Base-by-base conservation (phyloP, 2,113 vertebrate species). In the Istiophorus platypterus region DNA sequence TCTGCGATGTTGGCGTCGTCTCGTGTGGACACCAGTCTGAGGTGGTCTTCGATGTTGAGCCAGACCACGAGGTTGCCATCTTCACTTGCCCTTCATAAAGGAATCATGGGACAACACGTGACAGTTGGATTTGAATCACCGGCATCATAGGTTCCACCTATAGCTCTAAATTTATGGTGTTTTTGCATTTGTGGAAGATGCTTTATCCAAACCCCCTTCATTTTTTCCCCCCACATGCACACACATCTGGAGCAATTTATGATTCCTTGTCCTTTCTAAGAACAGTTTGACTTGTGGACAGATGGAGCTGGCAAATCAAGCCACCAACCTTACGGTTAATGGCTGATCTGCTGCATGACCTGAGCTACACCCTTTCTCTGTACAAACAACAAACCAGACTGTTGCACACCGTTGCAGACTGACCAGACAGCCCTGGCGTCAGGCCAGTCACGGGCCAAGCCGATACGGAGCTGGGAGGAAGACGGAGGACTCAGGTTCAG, bases 361-460 rank as follows among this genome's bases (percentile, higher is more conserved):
- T 57, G 24, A 78, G n/a, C 6, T 34, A 26, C 9, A 34, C 24
- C 17, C 17, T 10, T 34, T 14, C 0, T 65, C 14, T 58, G 29
- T 18, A 1, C 37, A 69, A 13, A 26, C 5, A n/a, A 29, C 11
- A 69, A 79, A 56, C 39, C 27, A 41, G 13, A 75, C 20, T 31
- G 45, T 26, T 26, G n/a, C 27, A 41, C 10, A 75, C 20, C n/a
- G 45, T 26, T 26, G n/a, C 12, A 18, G n/a, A 91, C 87, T 88
- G 62, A 95, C 95, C 95, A 95, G 31, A 93, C 77, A 0, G 92
- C 94, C 29, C 95, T 81, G 14, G 92, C 81, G 20, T 95, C 93
- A 3, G 95, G 95, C 95, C 94, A 95, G 70, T 95, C 95, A 9
- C 95, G 91, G 0, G 92, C 93, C 83, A 92, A 87, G 0, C 95